Conservation (phyloP, 2,888 invertebrate species). For the Hedychridium roseum region DNA sequence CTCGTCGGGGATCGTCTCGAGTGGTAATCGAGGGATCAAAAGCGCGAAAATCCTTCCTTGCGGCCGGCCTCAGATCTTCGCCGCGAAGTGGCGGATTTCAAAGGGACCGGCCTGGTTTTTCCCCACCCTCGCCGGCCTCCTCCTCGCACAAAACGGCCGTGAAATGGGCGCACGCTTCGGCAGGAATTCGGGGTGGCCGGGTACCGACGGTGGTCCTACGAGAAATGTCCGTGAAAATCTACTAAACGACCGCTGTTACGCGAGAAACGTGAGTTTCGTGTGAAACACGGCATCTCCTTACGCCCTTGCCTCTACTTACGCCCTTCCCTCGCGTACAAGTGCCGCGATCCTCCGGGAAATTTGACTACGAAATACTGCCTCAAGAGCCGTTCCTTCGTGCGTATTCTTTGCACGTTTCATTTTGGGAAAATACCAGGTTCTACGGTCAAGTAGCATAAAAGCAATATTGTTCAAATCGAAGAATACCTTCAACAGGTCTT, state of each 20-base stretch:
- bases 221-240: constrained; percentile 8
- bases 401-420: too few relatives aligned
- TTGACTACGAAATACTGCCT: too few relatives aligned
- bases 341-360: too few relatives aligned
- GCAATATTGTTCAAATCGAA: too few relatives aligned
- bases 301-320: too few relatives aligned
- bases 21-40: constrained; percentile 38
- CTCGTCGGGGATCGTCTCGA: not conserved
- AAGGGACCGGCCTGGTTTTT: constrained; percentile 35
- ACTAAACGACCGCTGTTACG: constrained; percentile 12
- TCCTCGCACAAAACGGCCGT: constrained; percentile 12
- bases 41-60: constrained; percentile 59
- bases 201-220: constrained; percentile 13
- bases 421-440: too few relatives aligned
- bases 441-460: too few relatives aligned
- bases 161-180: constrained; percentile 29
- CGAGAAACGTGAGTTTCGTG: constrained; percentile 22
- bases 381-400: too few relatives aligned
- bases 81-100: constrained; percentile 48
- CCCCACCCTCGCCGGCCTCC: not conserved
- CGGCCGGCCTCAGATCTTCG: constrained; percentile 45
- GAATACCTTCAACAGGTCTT: too few relatives aligned
- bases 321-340: too few relatives aligned
- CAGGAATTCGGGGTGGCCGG: constrained; percentile 30
- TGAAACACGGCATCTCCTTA: constrained; percentile 8